Base-by-base conservation (phyloP, 2,888 invertebrate genomes). In the Altica lythri region DNA sequence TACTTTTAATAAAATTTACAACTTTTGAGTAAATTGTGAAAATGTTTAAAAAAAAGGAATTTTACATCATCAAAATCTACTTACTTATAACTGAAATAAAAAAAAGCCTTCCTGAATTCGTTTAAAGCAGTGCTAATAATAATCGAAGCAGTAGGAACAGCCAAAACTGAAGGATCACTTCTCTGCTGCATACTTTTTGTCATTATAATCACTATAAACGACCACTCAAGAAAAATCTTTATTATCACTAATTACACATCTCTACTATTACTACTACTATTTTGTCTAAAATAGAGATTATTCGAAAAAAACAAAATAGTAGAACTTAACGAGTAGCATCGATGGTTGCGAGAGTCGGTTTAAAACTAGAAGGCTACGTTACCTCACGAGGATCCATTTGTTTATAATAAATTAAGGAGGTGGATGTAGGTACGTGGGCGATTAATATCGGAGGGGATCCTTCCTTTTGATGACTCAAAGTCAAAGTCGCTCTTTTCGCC, bases 11-110 rank as follows among this genome's bases (percentile, higher is more conserved):
- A n/a, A n/a, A n/a, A n/a, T n/a, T n/a, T n/a, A n/a, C n/a, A n/a
- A n/a, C n/a, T n/a, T n/a, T n/a, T n/a, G n/a, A n/a, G n/a, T n/a
- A n/a, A n/a, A n/a, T n/a, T n/a, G n/a, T n/a, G n/a, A n/a, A n/a
- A n/a, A n/a, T n/a, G n/a, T n/a, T n/a, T n/a, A n/a, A n/a, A n/a
- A n/a, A n/a, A n/a, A n/a, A n/a, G n/a, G n/a, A n/a, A n/a, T n/a
- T n/a, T n/a, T n/a, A n/a, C n/a, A n/a, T n/a, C n/a, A n/a, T n/a
- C n/a, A n/a, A n/a, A n/a, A n/a, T n/a, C n/a, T n/a, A 68, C 75
- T 77, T 75, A 81, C 81, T 79, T 77, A 72, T 77, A 80, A 62
- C 79, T 75, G 71, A 77, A 80, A 63, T 79, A 76, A 57, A 78
- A 71, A 55, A 80, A 70, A 12, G 79, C 77, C 59, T 76, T 77